phyloP scores from a whole-genome alignment of 2,113 vertebrate genomes.

The human region DNA sequence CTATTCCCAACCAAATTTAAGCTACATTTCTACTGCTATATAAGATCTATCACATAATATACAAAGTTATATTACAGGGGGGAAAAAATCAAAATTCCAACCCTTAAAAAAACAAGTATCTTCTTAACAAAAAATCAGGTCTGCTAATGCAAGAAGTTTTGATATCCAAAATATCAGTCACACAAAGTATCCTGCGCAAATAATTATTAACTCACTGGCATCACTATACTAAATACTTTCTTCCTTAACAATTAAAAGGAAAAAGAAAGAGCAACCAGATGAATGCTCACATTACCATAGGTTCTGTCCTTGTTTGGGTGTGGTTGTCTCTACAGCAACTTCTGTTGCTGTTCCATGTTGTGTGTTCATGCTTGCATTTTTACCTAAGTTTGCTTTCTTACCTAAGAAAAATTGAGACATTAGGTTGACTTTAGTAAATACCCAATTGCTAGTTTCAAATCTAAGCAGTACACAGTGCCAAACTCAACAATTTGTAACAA shows the following conservation, averaged over 20 bases:
- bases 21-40: background rate
- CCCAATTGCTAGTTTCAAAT: conserved; percentile 9
- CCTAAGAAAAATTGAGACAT: conserved; percentile 77
- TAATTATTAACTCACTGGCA: background rate
- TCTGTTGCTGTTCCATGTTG: conserved; percentile 83
- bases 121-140: background rate
- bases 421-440: conserved; percentile 3
- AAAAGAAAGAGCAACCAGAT: conserved; percentile 1
- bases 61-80: background rate
- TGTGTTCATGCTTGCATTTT: conserved; percentile 83
- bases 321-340: conserved; percentile 90
- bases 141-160: conserved; percentile 28
- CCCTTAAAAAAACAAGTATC: conserved; percentile 21
- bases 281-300: conserved; percentile 88
- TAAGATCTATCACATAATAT: background rate
- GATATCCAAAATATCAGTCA: conserved; percentile 11
- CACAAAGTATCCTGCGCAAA: background rate
- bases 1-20: background rate
- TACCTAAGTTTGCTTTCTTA: conserved; percentile 83
- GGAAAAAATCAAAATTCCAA: background rate
- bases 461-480: background rate
- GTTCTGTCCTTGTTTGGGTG: conserved; percentile 97
- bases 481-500: background rate
- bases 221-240: background rate
- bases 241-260: background rate